Percentiles rank a stretch among this genome's conserved stretches.
These are phyloP conservation scores for Aspidiotus destructor DNA, from an alignment of 2,888 invertebrate genomes.

Conservation along the genomic window DNA sequence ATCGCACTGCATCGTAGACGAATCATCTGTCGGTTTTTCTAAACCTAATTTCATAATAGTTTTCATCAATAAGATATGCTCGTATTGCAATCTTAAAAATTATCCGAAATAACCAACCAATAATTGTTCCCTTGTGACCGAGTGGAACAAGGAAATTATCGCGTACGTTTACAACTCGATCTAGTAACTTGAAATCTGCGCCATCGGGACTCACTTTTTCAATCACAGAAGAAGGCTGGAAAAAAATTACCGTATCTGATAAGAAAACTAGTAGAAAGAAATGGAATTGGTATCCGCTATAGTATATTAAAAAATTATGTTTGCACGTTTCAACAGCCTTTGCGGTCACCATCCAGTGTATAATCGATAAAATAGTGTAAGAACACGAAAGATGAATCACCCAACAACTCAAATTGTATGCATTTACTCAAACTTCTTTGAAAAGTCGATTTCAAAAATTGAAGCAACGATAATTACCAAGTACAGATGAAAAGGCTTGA, in stretches of 20 bases:
- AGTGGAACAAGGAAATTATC: conserved; percentile 67
- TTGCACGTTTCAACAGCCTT: too few relatives aligned
- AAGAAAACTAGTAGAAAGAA: too few relatives aligned
- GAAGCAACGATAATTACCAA: background rate
- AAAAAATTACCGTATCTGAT: conserved; percentile 32
- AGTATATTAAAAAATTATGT: too few relatives aligned
- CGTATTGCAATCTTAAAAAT: background rate
- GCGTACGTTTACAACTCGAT: conserved; percentile 72
- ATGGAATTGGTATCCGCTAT: too few relatives aligned
- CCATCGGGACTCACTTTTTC: conserved; percentile 57
- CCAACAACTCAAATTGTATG: too few relatives aligned
- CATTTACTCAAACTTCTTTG: conserved; percentile 4
- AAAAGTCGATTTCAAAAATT: conserved; percentile 7
- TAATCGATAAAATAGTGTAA: too few relatives aligned
- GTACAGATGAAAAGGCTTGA: conserved; percentile 14
- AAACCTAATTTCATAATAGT: conserved; percentile 1
- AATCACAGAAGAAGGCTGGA: conserved; percentile 48
- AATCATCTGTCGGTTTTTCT: conserved; percentile 8
- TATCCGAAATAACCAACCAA: conserved; percentile 46
- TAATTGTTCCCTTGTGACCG: conserved; percentile 74
- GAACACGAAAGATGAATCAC: too few relatives aligned
- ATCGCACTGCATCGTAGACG: conserved; percentile 13
- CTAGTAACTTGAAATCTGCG: conserved; percentile 60
- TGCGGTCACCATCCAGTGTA: too few relatives aligned
- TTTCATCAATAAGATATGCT: background rate